A percentile compares a stretch with the other conserved stretches of the same genome.
phyloP scores from a whole-genome alignment of 2,797 vertebrate species.

The Simalia tracyae region DNA sequence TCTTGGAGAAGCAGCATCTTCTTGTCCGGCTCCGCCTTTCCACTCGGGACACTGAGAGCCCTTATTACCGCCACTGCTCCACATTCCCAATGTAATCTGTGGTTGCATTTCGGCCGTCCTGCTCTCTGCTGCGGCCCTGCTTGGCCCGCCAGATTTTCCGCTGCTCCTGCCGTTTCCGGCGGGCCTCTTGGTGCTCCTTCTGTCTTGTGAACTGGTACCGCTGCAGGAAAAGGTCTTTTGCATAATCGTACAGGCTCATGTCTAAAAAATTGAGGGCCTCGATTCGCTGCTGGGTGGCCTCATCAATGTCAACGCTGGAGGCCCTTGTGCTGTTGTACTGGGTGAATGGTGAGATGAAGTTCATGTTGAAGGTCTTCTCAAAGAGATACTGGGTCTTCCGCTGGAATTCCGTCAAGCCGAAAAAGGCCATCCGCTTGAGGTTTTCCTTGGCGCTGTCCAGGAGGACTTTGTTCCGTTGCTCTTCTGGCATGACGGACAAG shows the following conservation, averaged over 20 bases:
- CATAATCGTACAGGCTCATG: slow-evolving; percentile 91
- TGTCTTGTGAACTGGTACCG: slow-evolving; percentile 93
- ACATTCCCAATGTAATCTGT: slow-evolving; percentile 87
- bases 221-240: slow-evolving; percentile 94
- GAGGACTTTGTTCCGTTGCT: slow-evolving; percentile 87
- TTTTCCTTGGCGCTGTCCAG: slow-evolving; percentile 95
- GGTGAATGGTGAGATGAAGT: slow-evolving; percentile 93
- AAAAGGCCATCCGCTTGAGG: slow-evolving; percentile 94
- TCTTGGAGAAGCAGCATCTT: slow-evolving; percentile 54
- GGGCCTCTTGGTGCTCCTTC: slow-evolving; percentile 90
- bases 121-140: slow-evolving; percentile 65
- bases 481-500: slow-evolving; percentile 88
- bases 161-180: slow-evolving; percentile 86
- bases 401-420: slow-evolving; percentile 94
- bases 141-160: slow-evolving; percentile 81
- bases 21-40: slow-evolving; percentile 35
- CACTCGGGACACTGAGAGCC: background rate
- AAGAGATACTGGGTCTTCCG: slow-evolving; percentile 98
- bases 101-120: slow-evolving; percentile 58
- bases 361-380: slow-evolving; percentile 92
- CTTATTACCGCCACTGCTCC: slow-evolving; percentile 85
- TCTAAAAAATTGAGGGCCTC: slow-evolving; percentile 93
- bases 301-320: slow-evolving; percentile 87
- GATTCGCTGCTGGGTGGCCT: slow-evolving; percentile 85
- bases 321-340: slow-evolving; percentile 94